Evolutionary conservation across 2,113 vertebrate genomes (phyloP), one percentile per base, ranked within the genome.

Genomic region (Sphaerodactylus townsendi): DNA sequence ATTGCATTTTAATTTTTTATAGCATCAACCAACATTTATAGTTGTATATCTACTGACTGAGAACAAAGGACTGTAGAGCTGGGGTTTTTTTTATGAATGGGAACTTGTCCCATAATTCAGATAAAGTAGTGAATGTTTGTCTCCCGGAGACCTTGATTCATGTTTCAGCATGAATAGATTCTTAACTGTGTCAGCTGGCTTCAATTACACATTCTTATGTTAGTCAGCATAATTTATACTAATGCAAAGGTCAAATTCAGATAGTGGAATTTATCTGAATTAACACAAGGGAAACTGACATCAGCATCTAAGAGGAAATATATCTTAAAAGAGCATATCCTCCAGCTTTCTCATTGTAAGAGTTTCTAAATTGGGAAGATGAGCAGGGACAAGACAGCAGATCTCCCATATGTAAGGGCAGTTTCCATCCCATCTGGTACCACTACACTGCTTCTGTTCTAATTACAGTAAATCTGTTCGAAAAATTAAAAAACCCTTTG

Each of bases 171-270:
- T 46, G 68, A 78, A 65, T 46, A 48, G 39, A 48, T 62, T 79
- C 59, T 28, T 78, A 69, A 23, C 41, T 64, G 39, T 37, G 37
- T 48, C 83, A 79, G 75, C 37, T 59, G 65, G 83, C 76, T 79
- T 79, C 83, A 85, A 62, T 62, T 72, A 71, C 68, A 72, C 39
- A 70, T 79, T 85, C 53, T 70, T 79, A 72, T 50, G 37, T 78
- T 41, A 35, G 68, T 84, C 83, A 79, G 83, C 76, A 79, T 85
- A 78, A 85, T 72, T 79, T 59, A 84, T 59, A 77, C 65, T 70
- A 78, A 79, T 79, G 25, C 13, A 84, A 84, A 50, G 23, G 53
- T 84, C 39, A 71, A 59, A 71, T 71, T 78, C 53, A 71, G 39
- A 62, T 59, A 78, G 53, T 35, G 41, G 66, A 66, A 71, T 84